phyloP scores from a whole-genome alignment of 37 sponge, comb jelly and placozoan genomes.

The Aphrocallistes beatrix region DNA sequence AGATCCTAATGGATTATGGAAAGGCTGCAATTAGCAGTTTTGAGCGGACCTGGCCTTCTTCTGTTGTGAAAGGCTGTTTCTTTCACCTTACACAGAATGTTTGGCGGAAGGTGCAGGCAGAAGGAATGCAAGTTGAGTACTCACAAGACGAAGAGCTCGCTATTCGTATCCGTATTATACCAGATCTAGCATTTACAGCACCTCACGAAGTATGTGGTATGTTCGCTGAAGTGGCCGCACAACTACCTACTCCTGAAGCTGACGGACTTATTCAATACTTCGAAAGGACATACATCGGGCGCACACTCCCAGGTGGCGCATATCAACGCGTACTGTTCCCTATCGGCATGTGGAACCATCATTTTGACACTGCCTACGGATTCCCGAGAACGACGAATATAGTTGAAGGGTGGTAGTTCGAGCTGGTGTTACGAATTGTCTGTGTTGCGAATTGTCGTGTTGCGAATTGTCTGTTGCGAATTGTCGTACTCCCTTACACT shows the following conservation, averaged over 20 bases:
- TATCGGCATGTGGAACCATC: background rate
- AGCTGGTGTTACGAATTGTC: too few species aligned
- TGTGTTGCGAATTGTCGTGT: too few species aligned
- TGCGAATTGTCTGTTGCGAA: too few species aligned
- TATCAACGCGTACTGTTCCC: background rate
- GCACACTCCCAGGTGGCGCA: background rate
- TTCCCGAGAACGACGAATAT: too few species aligned
- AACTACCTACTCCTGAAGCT: background rate
- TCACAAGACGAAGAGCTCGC: background rate
- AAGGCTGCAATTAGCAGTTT: background rate
- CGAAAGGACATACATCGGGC: background rate
- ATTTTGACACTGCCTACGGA: too few species aligned
- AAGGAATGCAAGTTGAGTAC: background rate
- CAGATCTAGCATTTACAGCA: background rate
- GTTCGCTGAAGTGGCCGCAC: background rate
- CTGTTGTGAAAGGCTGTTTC: background rate
- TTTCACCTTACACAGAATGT: conserved; percentile 5
- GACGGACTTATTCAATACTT: background rate
- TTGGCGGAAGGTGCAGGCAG: conserved; percentile 16
- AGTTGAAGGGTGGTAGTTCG: too few species aligned
- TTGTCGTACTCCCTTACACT: too few species aligned
- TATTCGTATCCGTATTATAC: background rate
- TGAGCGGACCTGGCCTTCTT: background rate
- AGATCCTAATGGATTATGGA: background rate
- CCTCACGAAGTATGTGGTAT: background rate